Conservation (phyloP, 2,113 vertebrate genomes). For the Machaerirhynchus nigripectus region DNA sequence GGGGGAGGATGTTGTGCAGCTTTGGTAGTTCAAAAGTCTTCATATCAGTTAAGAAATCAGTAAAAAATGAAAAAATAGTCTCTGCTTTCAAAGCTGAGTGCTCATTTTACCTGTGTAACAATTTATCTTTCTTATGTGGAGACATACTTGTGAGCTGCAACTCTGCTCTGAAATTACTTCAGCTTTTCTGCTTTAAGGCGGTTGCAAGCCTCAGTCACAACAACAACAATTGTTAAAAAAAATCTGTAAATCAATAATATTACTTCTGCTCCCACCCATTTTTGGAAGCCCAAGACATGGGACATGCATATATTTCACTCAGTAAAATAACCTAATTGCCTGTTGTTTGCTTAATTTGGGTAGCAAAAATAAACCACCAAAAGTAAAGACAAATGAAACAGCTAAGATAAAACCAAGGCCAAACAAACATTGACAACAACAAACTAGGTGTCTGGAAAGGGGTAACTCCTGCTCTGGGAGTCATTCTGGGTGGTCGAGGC, state of each 20-base stretch:
- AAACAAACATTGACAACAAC: slow-evolving; percentile 23
- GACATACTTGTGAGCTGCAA: not conserved
- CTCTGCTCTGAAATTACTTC: not conserved
- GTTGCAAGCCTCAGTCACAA: not conserved
- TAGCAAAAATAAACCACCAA: slow-evolving; percentile 42
- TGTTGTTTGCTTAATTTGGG: slow-evolving; percentile 10
- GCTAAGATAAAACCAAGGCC: slow-evolving; percentile 36
- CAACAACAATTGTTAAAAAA: not conserved
- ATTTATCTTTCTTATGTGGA: not conserved
- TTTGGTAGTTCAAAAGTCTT: not conserved
- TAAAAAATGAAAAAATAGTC: not conserved
- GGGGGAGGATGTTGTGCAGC: not conserved
- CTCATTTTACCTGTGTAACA: not conserved
- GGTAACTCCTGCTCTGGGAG: not conserved
- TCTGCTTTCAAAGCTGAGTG: not conserved
- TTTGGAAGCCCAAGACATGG: not conserved
- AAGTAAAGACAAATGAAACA: slow-evolving; percentile 16
- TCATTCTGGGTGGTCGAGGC: not conserved
- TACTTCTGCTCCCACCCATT: not conserved
- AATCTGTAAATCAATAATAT: not conserved
- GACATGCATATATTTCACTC: not conserved
- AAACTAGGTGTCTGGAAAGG: slow-evolving; percentile 30
- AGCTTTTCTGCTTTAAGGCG: not conserved
- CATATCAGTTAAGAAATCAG: not conserved
- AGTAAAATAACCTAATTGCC: not conserved